Conservation (phyloP, 2,888 invertebrate genomes). For the Mimachlamys varia region DNA sequence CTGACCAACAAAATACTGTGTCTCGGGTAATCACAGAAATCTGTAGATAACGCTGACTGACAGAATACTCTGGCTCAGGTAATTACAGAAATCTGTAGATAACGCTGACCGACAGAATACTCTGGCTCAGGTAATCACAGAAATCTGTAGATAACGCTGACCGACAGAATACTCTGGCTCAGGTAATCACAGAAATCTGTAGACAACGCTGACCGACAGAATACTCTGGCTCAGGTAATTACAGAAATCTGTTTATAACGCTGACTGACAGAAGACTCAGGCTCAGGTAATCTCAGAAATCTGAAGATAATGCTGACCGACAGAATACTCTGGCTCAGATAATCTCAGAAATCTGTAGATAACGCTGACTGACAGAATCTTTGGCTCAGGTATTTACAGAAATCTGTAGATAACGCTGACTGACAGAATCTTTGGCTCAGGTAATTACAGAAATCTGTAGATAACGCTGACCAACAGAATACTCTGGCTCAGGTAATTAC, state of each 20-base stretch:
- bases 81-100: no score
- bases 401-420: slow-evolving; percentile 83
- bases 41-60: slow-evolving; percentile 82
- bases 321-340: slow-evolving; percentile 78
- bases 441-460: no score
- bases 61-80: slow-evolving; percentile 78
- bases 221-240: slow-evolving; percentile 74
- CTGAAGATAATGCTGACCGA: slow-evolving; percentile 83
- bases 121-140: slow-evolving; percentile 75
- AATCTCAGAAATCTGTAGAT: no score
- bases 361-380: slow-evolving; percentile 75
- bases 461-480: slow-evolving; percentile 81
- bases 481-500: slow-evolving; percentile 74
- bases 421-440: slow-evolving; percentile 75
- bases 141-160: slow-evolving; percentile 83
- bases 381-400: slow-evolving; percentile 75
- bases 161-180: slow-evolving; percentile 72
- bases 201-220: slow-evolving; percentile 75
- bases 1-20: slow-evolving; percentile 71
- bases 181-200: no score
- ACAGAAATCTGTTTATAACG: no score
- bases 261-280: slow-evolving; percentile 71
- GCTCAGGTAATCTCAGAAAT: slow-evolving; percentile 77
- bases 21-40: slow-evolving; percentile 75
- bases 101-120: slow-evolving; percentile 75